A percentile compares a stretch with the other conserved stretches of the same genome.
Conservation (phyloP, 2,888 invertebrate species). For the Clistopyga incitator region DNA sequence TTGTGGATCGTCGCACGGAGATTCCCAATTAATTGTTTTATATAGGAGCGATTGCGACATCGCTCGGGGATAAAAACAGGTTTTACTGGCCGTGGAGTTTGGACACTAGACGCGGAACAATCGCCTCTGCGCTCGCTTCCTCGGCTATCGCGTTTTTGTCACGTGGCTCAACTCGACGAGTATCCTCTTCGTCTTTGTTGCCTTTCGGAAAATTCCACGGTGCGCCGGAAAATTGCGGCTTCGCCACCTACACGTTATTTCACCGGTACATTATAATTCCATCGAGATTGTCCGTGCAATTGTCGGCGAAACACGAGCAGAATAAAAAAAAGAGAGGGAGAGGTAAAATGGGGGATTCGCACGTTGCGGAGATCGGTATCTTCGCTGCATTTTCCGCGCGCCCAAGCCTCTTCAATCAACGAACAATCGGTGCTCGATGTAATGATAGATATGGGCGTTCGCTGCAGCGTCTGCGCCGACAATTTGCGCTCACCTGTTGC, state of each 20-base stretch:
- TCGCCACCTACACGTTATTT: background rate
- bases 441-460: slow-evolving; percentile 1
- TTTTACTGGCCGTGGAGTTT: background rate
- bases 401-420: background rate
- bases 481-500: slow-evolving; percentile 26
- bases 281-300: slow-evolving; percentile 12
- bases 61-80: slow-evolving; percentile 41
- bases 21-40: slow-evolving; percentile 51
- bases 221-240: slow-evolving; percentile 17
- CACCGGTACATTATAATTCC: slow-evolving; percentile 1
- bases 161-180: slow-evolving; percentile 22
- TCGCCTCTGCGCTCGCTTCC: slow-evolving; percentile 13
- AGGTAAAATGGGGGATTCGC: background rate
- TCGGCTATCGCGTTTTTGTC: slow-evolving; percentile 25
- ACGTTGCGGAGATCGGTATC: background rate
- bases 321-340: slow-evolving; percentile 8
- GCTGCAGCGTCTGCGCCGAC: background rate
- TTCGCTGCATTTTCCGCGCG: background rate
- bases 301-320: slow-evolving; percentile 3
- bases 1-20: slow-evolving; percentile 34
- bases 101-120: slow-evolving; percentile 36
- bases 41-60: slow-evolving; percentile 28
- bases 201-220: slow-evolving; percentile 20
- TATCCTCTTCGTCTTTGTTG: slow-evolving; percentile 5
- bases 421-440: slow-evolving; percentile 1